Percentiles rank a stretch among this genome's conserved stretches.
phyloP scores from a whole-genome alignment of 2,113 vertebrate genomes.

The Cinclus mexicanus region DNA sequence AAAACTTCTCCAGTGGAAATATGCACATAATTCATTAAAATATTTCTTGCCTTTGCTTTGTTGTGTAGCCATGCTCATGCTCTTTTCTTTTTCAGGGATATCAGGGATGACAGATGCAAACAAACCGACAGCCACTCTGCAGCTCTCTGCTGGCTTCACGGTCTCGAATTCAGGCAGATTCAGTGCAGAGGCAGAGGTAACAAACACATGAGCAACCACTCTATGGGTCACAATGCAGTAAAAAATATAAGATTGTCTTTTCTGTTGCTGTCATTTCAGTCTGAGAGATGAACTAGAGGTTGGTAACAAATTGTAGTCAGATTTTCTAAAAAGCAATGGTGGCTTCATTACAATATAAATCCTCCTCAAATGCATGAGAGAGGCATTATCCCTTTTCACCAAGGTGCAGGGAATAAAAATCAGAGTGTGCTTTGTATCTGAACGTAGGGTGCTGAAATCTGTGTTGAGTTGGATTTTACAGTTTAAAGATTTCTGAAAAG shows the following conservation, averaged over 20 bases:
- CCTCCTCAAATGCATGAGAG: not conserved
- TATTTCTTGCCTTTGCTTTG: not conserved
- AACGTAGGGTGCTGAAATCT: not conserved
- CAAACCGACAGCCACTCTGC: not conserved
- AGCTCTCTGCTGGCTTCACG: not conserved
- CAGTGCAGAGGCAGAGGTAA: not conserved
- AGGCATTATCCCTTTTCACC: not conserved
- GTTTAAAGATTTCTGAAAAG: not conserved
- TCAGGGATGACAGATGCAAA: not conserved
- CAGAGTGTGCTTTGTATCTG: accelerated
- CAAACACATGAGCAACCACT: not conserved
- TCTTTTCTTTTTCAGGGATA: not conserved
- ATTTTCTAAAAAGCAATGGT: not conserved
- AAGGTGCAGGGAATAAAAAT: not conserved
- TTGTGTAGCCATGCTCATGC: not conserved
- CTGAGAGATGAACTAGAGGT: not conserved
- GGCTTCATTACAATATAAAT: not conserved
- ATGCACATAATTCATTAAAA: not conserved
- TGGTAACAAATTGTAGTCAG: not conserved
- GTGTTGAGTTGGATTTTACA: not conserved
- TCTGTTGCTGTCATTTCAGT: not conserved
- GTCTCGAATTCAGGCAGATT: not conserved
- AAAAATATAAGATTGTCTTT: not conserved
- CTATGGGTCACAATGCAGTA: not conserved
- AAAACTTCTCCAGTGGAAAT: not conserved